A percentile compares a stretch with the other conserved stretches of the same genome.
These are phyloP conservation scores for Neostethus bicornis DNA, from an alignment of 2,797 vertebrate genomes.

Conservation along the genomic window DNA sequence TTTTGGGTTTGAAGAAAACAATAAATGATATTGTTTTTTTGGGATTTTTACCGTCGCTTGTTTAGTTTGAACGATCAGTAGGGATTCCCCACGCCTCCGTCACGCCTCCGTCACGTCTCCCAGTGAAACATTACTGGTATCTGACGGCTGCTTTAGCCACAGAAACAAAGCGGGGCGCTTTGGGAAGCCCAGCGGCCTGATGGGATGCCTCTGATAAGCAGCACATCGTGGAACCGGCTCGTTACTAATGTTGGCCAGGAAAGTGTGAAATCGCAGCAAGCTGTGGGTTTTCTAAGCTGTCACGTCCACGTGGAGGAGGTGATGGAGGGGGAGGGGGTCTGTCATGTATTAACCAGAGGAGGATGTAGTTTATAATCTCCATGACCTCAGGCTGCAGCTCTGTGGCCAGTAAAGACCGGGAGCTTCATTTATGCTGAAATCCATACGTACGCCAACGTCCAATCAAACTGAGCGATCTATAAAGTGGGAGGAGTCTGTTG, in stretches of 20 bases:
- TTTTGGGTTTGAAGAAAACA: too few relatives aligned
- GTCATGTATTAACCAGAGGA: conserved; percentile 10
- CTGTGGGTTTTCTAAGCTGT: conserved; percentile 26
- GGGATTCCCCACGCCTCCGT: too few relatives aligned
- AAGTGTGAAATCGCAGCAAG: conserved; percentile 38
- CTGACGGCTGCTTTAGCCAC: conserved; percentile 74
- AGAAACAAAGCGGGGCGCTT: conserved; percentile 67
- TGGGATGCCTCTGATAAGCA: conserved; percentile 16
- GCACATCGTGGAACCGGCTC: conserved; percentile 33
- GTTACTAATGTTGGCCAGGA: conserved; percentile 45
- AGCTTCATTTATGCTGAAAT: too few relatives aligned
- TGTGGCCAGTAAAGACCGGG: too few relatives aligned
- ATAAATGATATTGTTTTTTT: too few relatives aligned
- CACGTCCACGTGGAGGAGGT: conserved; percentile 13
- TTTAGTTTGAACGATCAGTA: too few relatives aligned
- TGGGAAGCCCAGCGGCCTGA: conserved; percentile 27
- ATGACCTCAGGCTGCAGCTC: conserved; percentile 22
- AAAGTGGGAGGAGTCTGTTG: too few relatives aligned
- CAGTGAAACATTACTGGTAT: conserved; percentile 77
- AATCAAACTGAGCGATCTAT: too few relatives aligned
- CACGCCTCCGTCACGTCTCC: conserved; percentile 60
- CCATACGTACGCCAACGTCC: too few relatives aligned
- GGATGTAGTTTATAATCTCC: conserved; percentile 7
- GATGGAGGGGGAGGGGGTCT: background rate
- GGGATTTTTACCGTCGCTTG: too few relatives aligned